Evolutionary conservation across 2,797 vertebrate species (phyloP).

Genomic region (Brachyalestes nurse): DNA sequence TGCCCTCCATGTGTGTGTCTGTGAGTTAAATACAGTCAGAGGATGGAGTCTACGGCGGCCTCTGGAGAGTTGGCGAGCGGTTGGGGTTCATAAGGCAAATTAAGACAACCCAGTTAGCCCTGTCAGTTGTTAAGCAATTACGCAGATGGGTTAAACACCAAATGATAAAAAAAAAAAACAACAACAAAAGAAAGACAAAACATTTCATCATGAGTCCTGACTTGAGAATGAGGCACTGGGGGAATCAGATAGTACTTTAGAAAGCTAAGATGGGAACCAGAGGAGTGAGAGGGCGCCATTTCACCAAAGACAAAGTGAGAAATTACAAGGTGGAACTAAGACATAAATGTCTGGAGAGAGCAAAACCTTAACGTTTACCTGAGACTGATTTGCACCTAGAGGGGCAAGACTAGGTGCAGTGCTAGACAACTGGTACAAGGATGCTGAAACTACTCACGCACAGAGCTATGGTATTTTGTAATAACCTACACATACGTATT

Average conservation of each 20-base stretch:
- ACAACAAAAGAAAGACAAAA: conserved; percentile 22
- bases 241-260: conserved; percentile 38
- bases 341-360: conserved; percentile 73
- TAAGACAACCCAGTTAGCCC: conserved; percentile 70
- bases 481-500: conserved; percentile 54
- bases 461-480: conserved; percentile 75
- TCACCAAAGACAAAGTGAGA: conserved; percentile 16
- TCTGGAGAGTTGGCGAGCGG: conserved; percentile 47
- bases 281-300: conserved; percentile 31
- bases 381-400: conserved; percentile 78
- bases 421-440: conserved; percentile 73
- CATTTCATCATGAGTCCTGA: conserved; percentile 59
- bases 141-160: conserved; percentile 67
- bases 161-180: conserved; percentile 54
- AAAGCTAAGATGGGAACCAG: conserved; percentile 47
- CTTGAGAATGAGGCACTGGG: conserved; percentile 64
- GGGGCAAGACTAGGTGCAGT: conserved; percentile 70
- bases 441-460: conserved; percentile 74
- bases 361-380: conserved; percentile 81
- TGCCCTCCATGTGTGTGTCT: conserved; percentile 44
- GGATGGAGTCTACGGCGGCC: conserved; percentile 1
- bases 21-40: conserved; percentile 15
- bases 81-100: conserved; percentile 72
- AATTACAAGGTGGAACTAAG: conserved; percentile 48
- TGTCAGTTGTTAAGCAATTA: conserved; percentile 64